These are phyloP conservation scores for Vanacampus margaritifer DNA, from an alignment of 2,113 vertebrate genomes.

Conservation along the genomic window DNA sequence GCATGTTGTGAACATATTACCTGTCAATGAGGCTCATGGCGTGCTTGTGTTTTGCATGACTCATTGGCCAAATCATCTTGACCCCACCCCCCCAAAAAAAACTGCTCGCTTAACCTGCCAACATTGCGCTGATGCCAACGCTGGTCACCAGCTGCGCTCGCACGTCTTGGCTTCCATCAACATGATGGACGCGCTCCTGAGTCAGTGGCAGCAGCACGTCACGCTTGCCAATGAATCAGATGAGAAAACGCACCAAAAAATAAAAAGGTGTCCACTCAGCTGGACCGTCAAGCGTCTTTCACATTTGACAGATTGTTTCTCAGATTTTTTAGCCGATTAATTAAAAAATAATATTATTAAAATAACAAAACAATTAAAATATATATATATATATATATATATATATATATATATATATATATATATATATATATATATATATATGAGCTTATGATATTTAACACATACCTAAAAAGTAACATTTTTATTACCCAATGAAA, in stretches of 20 bases:
- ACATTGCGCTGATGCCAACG: constrained; percentile 6
- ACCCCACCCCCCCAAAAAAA: background rate
- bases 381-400: too few relatives aligned
- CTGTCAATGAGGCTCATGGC: constrained; percentile 2
- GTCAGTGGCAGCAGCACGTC: constrained; percentile 38
- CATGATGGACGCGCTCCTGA: constrained; percentile 50
- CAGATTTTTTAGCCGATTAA: too few relatives aligned
- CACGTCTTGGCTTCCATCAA: constrained; percentile 21
- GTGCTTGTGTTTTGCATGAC: constrained; percentile 20
- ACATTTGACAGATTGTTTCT: background rate
- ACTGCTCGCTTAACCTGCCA: background rate
- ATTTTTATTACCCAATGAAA: too few relatives aligned
- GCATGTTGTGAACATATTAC: background rate
- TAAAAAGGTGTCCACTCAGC: constrained; percentile 36
- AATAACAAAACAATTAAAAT: too few relatives aligned
- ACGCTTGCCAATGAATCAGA: constrained; percentile 46
- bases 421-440: too few relatives aligned
- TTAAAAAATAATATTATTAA: too few relatives aligned
- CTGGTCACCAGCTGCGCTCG: constrained; percentile 9
- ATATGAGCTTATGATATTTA: too few relatives aligned
- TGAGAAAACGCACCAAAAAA: constrained; percentile 7
- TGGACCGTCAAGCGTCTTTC: constrained; percentile 4
- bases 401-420: too few relatives aligned
- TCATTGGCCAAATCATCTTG: constrained; percentile 26
- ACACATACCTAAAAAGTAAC: too few relatives aligned